Conservation (phyloP, 53 echinoderm and acorn worm species). For the Temnopleurus reevesii region DNA sequence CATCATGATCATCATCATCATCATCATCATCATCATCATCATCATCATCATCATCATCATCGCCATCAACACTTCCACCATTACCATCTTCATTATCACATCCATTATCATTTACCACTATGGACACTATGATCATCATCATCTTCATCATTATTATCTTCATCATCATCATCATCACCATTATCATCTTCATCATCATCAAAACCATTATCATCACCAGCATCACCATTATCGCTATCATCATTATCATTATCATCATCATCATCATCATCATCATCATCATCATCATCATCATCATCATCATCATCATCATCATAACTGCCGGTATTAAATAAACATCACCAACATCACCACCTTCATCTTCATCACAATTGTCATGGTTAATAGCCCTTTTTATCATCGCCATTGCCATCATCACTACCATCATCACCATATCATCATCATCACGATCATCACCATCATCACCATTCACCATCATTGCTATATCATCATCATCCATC, state of each 20-base stretch:
- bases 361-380: neutral
- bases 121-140: neutral
- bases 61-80: neutral
- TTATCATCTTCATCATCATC: neutral
- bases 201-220: neutral
- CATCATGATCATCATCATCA: neutral
- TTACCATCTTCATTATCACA: neutral
- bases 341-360: neutral
- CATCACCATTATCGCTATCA: neutral
- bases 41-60: slow-evolving; percentile 31
- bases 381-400: neutral
- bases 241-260: neutral
- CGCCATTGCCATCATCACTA: neutral
- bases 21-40: slow-evolving; percentile 15
- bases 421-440: neutral
- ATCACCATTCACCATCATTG: too few relatives aligned
- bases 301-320: neutral
- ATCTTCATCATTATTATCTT: neutral
- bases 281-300: neutral
- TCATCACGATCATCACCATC: too few relatives aligned
- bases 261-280: slow-evolving; percentile 32
- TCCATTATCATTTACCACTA: neutral
- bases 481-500: too few relatives aligned
- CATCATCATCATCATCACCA: neutral
- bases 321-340: too few relatives aligned